Base-by-base conservation (phyloP, 2,113 vertebrate genomes). In the Callopanchax toddi region DNA sequence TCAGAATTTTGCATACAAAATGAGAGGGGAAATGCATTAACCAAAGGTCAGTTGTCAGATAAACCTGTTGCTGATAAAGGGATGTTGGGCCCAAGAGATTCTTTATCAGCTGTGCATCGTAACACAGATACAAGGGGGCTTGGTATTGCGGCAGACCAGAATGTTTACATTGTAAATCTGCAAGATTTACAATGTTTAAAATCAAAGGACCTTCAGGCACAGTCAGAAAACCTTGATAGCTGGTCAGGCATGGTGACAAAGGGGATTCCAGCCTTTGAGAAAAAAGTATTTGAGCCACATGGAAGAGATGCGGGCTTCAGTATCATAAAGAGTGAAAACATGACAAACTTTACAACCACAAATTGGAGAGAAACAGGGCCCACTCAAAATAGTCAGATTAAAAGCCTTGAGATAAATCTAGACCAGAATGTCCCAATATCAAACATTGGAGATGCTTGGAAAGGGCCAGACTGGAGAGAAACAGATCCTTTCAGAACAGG, bases 281-380 rank as follows among this genome's bases (percentile, higher is more conserved):
- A 56, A 51, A 59, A 15, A 6, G 53, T 11, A 46, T 66, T 71
- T 63, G 51, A 56, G 26, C 20, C 16, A 34, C 43, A 67, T 34
- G 45, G 32, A 43, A 42, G 29, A 73, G 44, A 70, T 60, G 11
- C 29, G 66, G 34, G 59, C 40, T 72, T 55, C 21, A 66, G 34
- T 40, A 59, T 54, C 6, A 64, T 37, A 45, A 55, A 36, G 36
- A 23, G 22, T 26, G 55, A 26, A 60, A 15, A 22, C 1, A 55
- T 63, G 23, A 23, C 46, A 74, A 63, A 80, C 18, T 44, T 61
- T 39, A 51, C 25, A 57, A 74, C 76, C 76, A 36, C 40, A 57
- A 59, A 74, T 44, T 66, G 60, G 64, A 66, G 23, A 61, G 50
- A 34, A 37, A 17, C 21, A 62, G 44, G 25, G 45, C 54, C 52